Percentiles rank a stretch among this genome's conserved stretches.
Evolutionary conservation across 2,797 vertebrate genomes (phyloP).

Genomic region (Pipistrellus nathusii): DNA sequence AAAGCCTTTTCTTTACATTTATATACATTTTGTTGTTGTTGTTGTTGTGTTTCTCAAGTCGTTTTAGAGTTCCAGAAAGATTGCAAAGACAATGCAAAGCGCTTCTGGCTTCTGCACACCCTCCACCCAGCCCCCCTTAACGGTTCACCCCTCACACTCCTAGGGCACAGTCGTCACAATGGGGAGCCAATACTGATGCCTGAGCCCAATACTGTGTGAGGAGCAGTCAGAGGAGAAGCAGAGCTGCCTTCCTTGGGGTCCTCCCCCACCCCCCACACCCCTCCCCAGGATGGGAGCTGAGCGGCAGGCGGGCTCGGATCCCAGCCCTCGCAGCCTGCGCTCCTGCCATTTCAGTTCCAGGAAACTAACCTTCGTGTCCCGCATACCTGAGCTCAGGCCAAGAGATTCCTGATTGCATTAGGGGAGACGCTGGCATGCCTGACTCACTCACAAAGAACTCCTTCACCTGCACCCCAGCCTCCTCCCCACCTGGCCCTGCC

Average conservation of each 20-base stretch:
- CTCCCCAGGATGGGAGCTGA: fast-evolving
- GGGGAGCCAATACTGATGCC: too few relatives aligned
- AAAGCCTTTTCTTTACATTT: too few relatives aligned
- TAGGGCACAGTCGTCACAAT: too few relatives aligned
- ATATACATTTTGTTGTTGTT: too few relatives aligned
- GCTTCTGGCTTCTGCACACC: too few relatives aligned
- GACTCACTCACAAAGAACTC: constrained; percentile 31
- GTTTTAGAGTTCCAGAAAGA: too few relatives aligned
- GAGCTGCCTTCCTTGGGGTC: fast-evolving
- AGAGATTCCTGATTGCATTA: constrained; percentile 49
- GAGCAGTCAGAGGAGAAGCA: not conserved
- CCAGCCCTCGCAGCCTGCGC: fast-evolving
- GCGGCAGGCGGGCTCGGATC: fast-evolving
- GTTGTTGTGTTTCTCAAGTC: too few relatives aligned
- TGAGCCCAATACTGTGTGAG: not conserved
- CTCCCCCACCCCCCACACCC: fast-evolving
- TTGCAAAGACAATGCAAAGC: too few relatives aligned
- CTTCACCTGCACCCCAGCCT: not conserved
- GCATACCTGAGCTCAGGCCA: constrained; percentile 61
- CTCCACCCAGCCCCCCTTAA: too few relatives aligned
- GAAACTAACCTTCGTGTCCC: not conserved
- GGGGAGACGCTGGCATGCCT: constrained; percentile 28
- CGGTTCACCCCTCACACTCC: too few relatives aligned
- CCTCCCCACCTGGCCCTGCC: constrained; percentile 11
- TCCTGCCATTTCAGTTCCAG: not conserved